Percentiles rank a stretch among this genome's conserved stretches.
Conservation (phyloP, 2,113 vertebrate species). For the Barnardius zonarius region DNA sequence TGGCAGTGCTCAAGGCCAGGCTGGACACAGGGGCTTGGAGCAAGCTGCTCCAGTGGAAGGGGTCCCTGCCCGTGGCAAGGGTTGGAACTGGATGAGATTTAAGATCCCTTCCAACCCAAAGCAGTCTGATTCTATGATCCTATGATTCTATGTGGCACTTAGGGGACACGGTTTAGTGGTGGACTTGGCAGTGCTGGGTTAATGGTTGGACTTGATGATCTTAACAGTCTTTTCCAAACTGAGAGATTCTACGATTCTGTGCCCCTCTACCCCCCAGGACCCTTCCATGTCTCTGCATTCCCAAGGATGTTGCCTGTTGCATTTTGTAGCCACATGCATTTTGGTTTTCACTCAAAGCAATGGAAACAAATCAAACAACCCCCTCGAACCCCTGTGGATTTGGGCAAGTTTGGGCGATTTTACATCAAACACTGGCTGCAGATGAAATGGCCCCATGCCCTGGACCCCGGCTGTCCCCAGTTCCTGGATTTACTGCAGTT, state of each 20-base stretch:
- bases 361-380: not conserved
- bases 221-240: not conserved
- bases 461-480: not conserved
- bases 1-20: no score
- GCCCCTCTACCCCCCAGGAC: not conserved
- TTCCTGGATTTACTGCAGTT: not conserved
- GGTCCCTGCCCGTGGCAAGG: not conserved
- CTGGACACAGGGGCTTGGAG: not conserved
- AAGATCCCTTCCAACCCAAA: not conserved
- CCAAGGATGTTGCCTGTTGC: not conserved
- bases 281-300: not conserved
- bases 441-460: not conserved
- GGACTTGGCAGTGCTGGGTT: not conserved
- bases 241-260: not conserved
- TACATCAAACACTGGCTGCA: not conserved
- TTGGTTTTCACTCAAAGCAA: not conserved
- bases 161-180: not conserved
- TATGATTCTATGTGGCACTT: not conserved
- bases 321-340: accelerated
- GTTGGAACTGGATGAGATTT: not conserved
- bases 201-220: not conserved
- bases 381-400: not conserved
- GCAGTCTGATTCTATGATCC: not conserved
- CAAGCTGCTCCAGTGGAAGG: accelerated
- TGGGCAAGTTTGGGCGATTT: not conserved